phyloP scores from a whole-genome alignment of 37 sponge, comb jelly and placozoan species.

The Theonella swinhoei region DNA sequence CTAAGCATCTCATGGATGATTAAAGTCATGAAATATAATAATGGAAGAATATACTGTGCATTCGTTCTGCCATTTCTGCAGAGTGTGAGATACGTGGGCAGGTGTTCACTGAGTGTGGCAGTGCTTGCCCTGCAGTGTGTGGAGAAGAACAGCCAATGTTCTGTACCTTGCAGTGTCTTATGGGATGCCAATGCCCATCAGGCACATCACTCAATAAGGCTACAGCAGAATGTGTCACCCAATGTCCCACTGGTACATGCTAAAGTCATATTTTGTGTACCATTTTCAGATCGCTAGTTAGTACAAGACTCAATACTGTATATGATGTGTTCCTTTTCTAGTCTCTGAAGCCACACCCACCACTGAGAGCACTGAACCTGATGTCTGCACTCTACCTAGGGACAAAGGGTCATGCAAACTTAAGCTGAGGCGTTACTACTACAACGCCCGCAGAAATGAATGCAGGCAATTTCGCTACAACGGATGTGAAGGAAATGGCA shows the following conservation, averaged over 20 bases:
- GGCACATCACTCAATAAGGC: neutral
- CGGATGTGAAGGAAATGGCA: conserved; percentile 54
- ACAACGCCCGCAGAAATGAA: conserved; percentile 15
- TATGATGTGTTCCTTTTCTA: too few relatives aligned
- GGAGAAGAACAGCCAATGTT: neutral
- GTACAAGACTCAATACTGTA: neutral
- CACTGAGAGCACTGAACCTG: neutral
- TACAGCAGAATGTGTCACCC: neutral
- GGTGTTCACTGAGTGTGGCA: neutral
- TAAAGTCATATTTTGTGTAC: too few relatives aligned
- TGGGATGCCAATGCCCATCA: conserved; percentile 7
- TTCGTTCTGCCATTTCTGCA: too few relatives aligned
- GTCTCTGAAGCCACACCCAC: neutral
- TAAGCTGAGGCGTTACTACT: conserved; percentile 20
- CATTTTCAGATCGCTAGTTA: neutral
- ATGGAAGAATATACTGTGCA: too few relatives aligned
- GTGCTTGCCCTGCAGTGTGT: neutral
- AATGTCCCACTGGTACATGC: neutral
- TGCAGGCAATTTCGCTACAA: conserved; percentile 50
- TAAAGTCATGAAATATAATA: too few relatives aligned
- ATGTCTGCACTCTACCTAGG: conserved; percentile 19
- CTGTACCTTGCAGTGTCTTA: neutral
- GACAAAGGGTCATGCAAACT: too few relatives aligned
- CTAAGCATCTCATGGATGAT: too few relatives aligned
- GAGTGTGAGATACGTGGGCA: neutral